A percentile compares a stretch with the other conserved stretches of the same genome.
phyloP scores from a whole-genome alignment of 2,113 vertebrate genomes.

The Hirundichthys speculiger region DNA sequence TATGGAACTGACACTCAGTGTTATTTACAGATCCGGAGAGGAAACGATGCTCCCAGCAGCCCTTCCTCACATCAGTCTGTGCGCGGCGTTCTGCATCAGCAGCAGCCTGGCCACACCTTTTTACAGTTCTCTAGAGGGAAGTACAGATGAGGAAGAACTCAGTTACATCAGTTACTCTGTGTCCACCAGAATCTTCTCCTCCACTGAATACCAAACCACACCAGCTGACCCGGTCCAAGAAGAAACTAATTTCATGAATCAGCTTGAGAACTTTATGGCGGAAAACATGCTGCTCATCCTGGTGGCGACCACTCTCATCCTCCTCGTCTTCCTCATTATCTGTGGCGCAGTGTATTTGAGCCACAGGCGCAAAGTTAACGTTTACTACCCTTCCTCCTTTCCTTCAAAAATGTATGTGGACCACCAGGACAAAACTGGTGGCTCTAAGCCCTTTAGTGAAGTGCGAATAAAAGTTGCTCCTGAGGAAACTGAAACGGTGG shows the following conservation, averaged over 20 bases:
- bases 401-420: constrained; percentile 94
- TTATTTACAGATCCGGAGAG: constrained; percentile 59
- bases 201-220: constrained; percentile 64
- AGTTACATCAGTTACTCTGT: constrained; percentile 14
- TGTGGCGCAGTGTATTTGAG: constrained; percentile 85
- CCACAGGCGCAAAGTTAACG: constrained; percentile 86
- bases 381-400: constrained; percentile 93
- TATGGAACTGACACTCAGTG: constrained; percentile 14
- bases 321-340: constrained; percentile 83
- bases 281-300: constrained; percentile 87
- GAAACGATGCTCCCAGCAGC: constrained; percentile 54
- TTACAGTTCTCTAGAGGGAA: constrained; percentile 58
- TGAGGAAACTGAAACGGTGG: constrained; percentile 71
- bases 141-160: constrained; percentile 76
- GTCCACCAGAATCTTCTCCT: constrained; percentile 3
- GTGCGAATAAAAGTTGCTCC: constrained; percentile 78
- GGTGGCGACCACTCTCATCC: constrained; percentile 80
- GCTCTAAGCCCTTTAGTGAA: constrained; percentile 82
- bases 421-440: constrained; percentile 85
- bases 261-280: constrained; percentile 84
- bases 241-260: constrained; percentile 64
- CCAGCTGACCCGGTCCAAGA: constrained; percentile 58
- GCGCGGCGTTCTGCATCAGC: constrained; percentile 44
- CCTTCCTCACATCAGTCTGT: constrained; percentile 42
- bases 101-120: constrained; percentile 37